A percentile compares a stretch with the other conserved stretches of the same genome.
Evolutionary conservation across 1,140 invertebrate species (phyloP).

Genomic region (Aphis gossypii): DNA sequence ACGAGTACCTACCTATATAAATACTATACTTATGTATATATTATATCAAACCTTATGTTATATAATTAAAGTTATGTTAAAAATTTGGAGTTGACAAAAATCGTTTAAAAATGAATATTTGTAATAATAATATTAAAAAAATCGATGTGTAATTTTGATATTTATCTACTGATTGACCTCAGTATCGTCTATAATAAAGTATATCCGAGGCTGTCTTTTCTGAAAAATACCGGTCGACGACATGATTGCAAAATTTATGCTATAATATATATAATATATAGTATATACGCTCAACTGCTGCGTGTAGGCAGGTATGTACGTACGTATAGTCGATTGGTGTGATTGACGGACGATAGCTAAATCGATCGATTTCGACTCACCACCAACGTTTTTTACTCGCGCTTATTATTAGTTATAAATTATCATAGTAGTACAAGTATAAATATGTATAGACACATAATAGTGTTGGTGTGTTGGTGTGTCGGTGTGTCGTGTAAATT

Average conservation of each 20-base stretch:
- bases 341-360: not conserved
- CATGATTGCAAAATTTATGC: not conserved
- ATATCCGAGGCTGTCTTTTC: not conserved
- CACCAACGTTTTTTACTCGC: not conserved
- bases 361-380: slow-evolving; percentile 19
- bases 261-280: not conserved
- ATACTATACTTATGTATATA: not conserved
- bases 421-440: not conserved
- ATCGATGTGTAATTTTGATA: not conserved
- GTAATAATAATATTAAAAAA: not conserved
- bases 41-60: not conserved
- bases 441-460: not conserved
- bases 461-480: too few species aligned
- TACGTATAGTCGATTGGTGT: not conserved
- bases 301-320: not conserved
- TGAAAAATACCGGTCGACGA: slow-evolving; percentile 1
- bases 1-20: not conserved
- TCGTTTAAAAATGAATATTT: not conserved
- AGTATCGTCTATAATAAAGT: not conserved
- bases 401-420: not conserved
- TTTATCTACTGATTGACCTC: not conserved
- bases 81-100: not conserved
- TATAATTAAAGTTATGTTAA: not conserved
- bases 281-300: not conserved
- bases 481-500: not conserved